Percentiles rank a stretch among this genome's conserved stretches.
These are phyloP conservation scores for Nudaria mundana DNA, from an alignment of 2,888 invertebrate species.

Conservation along the genomic window DNA sequence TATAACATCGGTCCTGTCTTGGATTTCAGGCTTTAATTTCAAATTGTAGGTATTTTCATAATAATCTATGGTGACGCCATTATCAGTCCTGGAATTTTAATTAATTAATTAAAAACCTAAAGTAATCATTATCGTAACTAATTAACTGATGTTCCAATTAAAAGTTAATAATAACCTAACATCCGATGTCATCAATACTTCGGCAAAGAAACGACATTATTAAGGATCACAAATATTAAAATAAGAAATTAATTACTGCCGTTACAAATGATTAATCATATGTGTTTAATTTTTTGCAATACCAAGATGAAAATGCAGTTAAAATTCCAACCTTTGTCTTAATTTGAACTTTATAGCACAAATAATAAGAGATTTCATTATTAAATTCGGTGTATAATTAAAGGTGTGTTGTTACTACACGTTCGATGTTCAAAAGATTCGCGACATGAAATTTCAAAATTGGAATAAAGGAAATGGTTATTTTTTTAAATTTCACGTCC, in stretches of 20 bases:
- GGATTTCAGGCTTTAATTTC: no score
- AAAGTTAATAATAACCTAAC: constrained; percentile 14
- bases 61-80: no score
- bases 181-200: constrained; percentile 13
- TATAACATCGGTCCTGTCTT: no score
- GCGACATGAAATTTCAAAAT: constrained; percentile 27
- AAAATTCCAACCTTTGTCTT: not conserved
- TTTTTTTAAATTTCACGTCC: constrained; percentile 24
- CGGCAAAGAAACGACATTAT: constrained; percentile 27
- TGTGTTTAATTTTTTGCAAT: constrained; percentile 20
- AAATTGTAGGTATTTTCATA: no score
- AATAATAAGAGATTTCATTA: not conserved
- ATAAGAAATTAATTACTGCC: constrained; percentile 29
- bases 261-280: constrained; percentile 29
- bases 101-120: not conserved
- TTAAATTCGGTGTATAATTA: not conserved
- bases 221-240: constrained; percentile 19
- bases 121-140: constrained; percentile 18
- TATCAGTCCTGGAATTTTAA: not conserved
- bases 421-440: constrained; percentile 26
- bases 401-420: constrained; percentile 6
- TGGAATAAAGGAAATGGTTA: no score
- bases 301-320: not conserved
- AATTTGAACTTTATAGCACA: constrained; percentile 7
- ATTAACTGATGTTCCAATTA: constrained; percentile 22